Evolutionary conservation across 2,113 vertebrate genomes (phyloP), one percentile per base, ranked within the genome.

Genomic region (Rafetus swinhoei): DNA sequence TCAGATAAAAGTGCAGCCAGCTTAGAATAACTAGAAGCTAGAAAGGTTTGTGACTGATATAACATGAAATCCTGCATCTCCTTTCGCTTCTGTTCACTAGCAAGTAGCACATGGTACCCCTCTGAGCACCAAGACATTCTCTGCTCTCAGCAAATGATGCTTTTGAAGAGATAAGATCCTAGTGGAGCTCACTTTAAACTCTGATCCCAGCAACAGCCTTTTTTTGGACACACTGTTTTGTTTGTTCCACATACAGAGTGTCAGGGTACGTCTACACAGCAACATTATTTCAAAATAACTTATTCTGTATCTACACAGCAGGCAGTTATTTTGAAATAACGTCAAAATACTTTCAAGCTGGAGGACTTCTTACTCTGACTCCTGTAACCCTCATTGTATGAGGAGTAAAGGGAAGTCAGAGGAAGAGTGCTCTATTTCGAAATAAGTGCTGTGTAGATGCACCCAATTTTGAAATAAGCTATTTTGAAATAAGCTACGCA

Each of bases 31-130:
- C 9, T 57, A 72, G 35, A 53, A 88, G 82, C 79, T 2, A 3
- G 16, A 82, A 86, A 84, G 22, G 22, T 52, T 53, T 54, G 45
- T 13, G 0, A 39, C 1, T 0, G 1, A 92, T 22, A 21, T 1
- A 60, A 59, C 12, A 22, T 56, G 92, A 90, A 92, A 53, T 9
- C 1, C 27, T 35, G 6, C 57, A 91, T 89, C 79, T 29, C 22
- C 76, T 32, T 55, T 1, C 0, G 0, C 12, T 65, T 7, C 11
- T 74, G n/a, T 81, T 0, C 89, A 50, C 54, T 90, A 52, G 6
- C 39, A 62, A 24, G 3, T 39, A 39, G 45, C 16, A 27, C 85
- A 69, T 1, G 2, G 53, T 59, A 25, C 85, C 7, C 60, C 93
- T 93, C 65, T 93, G 72, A 84, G 59, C 25, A 19, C 21, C 0